Evolutionary conservation across 2,888 invertebrate genomes (phyloP).

Genomic region (Boloria selene): DNA sequence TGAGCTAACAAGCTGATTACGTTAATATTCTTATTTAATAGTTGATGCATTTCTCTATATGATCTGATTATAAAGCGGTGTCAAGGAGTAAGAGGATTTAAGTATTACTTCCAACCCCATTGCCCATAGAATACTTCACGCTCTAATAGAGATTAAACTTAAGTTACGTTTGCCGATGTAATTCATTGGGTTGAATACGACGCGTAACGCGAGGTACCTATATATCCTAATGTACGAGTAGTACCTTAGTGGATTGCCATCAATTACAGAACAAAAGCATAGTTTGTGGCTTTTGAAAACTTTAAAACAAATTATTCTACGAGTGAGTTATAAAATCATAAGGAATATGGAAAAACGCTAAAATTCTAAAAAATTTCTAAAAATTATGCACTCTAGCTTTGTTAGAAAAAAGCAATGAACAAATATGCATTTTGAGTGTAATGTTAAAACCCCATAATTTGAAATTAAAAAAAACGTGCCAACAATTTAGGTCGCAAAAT

Average conservation of each 20-base stretch:
- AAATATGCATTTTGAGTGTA: too few relatives aligned
- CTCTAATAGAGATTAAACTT: constrained; percentile 24
- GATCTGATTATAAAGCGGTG: constrained; percentile 21
- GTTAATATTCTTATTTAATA: neutral
- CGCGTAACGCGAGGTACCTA: neutral
- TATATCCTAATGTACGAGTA: constrained; percentile 4
- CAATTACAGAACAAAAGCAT: neutral
- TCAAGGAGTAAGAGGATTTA: constrained; percentile 28
- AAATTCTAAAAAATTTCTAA: too few relatives aligned
- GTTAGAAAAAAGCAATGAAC: too few relatives aligned
- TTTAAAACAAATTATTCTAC: too few relatives aligned
- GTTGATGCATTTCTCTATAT: constrained; percentile 6
- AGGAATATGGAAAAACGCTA: too few relatives aligned
- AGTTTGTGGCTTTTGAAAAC: too few relatives aligned
- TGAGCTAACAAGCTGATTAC: neutral
- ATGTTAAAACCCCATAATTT: too few relatives aligned
- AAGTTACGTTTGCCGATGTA: constrained; percentile 17
- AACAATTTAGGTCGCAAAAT: too few relatives aligned
- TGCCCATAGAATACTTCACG: constrained; percentile 16
- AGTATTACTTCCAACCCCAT: constrained; percentile 17
- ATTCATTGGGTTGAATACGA: constrained; percentile 2
- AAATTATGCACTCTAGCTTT: too few relatives aligned
- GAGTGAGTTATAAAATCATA: too few relatives aligned
- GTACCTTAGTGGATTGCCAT: neutral
- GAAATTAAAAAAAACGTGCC: too few relatives aligned